These are phyloP conservation scores for Drosophila malerkotliana DNA, from an alignment of 1,140 invertebrate species.

Conservation along the genomic window DNA sequence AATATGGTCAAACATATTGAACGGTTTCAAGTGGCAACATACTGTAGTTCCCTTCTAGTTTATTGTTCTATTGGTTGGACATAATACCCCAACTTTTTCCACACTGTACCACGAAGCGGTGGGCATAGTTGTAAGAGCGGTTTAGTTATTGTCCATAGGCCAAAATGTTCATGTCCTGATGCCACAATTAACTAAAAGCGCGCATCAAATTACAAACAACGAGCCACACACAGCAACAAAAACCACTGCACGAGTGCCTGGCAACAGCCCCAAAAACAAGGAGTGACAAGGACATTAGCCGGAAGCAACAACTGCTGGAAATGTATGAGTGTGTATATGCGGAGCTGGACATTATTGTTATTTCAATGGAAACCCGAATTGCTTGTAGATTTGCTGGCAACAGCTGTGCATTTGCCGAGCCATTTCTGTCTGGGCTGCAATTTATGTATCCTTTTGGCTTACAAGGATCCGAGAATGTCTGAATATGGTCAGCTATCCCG, in stretches of 20 bases:
- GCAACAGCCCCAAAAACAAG: constrained; percentile 24
- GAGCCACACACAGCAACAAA: constrained; percentile 37
- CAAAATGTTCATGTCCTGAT: constrained; percentile 76
- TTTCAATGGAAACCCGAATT: constrained; percentile 67
- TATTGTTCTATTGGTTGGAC: no score
- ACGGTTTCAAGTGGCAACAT: no score
- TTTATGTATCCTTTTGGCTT: constrained; percentile 80
- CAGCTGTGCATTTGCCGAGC: constrained; percentile 74
- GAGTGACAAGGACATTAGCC: constrained; percentile 72
- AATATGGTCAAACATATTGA: no score
- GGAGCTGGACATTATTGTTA: constrained; percentile 64
- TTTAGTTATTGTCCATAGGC: constrained; percentile 70
- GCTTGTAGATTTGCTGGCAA: constrained; percentile 79
- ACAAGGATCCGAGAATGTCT: constrained; percentile 68
- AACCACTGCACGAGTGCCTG: constrained; percentile 38
- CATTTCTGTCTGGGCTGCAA: constrained; percentile 60
- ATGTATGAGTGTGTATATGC: constrained; percentile 3
- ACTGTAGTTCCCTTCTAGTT: no score
- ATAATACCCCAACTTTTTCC: background rate
- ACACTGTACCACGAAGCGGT: constrained; percentile 29
- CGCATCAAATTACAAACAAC: constrained; percentile 81
- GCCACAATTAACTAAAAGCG: constrained; percentile 82
- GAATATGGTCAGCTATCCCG: constrained; percentile 46
- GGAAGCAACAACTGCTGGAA: constrained; percentile 71
- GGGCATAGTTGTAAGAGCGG: constrained; percentile 26